Evolutionary conservation across 2,113 vertebrate species (phyloP).

Genomic region (Phalacrocorax aristotelis): DNA sequence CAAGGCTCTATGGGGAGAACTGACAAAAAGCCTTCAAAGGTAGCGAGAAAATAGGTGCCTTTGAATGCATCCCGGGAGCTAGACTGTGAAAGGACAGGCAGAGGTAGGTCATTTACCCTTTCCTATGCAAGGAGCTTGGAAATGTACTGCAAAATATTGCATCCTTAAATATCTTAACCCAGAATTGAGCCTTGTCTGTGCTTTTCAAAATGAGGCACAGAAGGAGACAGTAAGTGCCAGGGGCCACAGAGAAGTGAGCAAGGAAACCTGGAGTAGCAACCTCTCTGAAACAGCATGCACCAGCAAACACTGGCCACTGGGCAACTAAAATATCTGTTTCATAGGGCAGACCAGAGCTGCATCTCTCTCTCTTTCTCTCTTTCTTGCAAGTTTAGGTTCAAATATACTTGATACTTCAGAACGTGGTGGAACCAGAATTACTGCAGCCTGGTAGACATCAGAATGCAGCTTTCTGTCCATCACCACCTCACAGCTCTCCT

Average conservation of each 20-base stretch:
- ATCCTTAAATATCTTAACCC: conserved; percentile 35
- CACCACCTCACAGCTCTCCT: neutral
- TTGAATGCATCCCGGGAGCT: neutral
- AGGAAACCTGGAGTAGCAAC: neutral
- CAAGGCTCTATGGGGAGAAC: neutral
- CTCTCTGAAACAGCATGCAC: neutral
- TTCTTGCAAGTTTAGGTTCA: neutral
- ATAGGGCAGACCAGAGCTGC: neutral
- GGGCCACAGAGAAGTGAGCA: neutral
- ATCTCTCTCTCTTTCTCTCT: neutral
- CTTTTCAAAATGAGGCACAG: neutral
- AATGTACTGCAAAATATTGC: neutral
- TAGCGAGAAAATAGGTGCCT: neutral
- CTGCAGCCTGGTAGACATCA: neutral
- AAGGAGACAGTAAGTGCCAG: neutral
- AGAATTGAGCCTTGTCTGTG: neutral
- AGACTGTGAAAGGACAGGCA: neutral
- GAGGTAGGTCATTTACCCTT: conserved; percentile 40
- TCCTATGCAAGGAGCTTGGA: neutral
- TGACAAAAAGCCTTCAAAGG: conserved; percentile 51
- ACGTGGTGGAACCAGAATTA: neutral
- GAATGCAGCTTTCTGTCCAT: neutral
- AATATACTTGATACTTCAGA: rapidly evolving
- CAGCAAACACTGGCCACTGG: neutral
- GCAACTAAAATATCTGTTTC: neutral